These are phyloP conservation scores for Spongia lamella DNA, from an alignment of 37 sponge, comb jelly and placozoan species.

Conservation along the genomic window DNA sequence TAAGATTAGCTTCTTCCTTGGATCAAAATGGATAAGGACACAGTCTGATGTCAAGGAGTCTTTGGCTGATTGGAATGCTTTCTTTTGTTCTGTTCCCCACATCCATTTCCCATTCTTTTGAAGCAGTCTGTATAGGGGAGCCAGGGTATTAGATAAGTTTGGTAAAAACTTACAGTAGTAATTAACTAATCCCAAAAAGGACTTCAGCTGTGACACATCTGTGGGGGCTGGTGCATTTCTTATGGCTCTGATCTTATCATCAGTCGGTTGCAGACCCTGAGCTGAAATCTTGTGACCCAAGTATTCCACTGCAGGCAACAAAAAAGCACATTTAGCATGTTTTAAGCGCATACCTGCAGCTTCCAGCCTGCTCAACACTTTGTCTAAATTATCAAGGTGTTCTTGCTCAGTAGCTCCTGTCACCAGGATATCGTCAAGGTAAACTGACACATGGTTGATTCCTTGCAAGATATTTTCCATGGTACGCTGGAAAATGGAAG, in stretches of 20 bases:
- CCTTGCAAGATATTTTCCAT: conserved; percentile 47
- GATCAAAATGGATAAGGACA: conserved; percentile 34
- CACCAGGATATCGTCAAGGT: conserved; percentile 42
- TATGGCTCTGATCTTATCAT: conserved; percentile 25
- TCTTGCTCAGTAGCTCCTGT: conserved; percentile 16
- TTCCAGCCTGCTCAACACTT: conserved; percentile 11
- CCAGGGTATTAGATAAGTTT: conserved; percentile 2
- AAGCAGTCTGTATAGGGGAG: background rate
- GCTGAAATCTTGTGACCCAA: conserved; percentile 20
- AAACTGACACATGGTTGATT: conserved; percentile 17
- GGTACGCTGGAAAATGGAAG: conserved; percentile 11
- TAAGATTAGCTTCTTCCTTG: background rate
- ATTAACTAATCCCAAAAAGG: too few relatives aligned
- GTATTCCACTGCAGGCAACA: conserved; percentile 11
- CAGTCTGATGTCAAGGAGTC: conserved; percentile 27
- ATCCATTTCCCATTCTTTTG: conserved; percentile 11
- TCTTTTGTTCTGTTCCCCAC: conserved; percentile 23
- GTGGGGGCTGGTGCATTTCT: conserved; percentile 3
- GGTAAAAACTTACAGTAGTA: conserved; percentile 27
- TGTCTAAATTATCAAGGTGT: background rate
- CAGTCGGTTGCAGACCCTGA: conserved; percentile 28
- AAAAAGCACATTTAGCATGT: conserved; percentile 18
- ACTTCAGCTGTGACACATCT: background rate
- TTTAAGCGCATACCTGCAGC: background rate
- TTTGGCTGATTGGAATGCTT: conserved; percentile 35